Evolutionary conservation across 2,797 vertebrate genomes (phyloP).

Genomic region (Smutsia temminckii): DNA sequence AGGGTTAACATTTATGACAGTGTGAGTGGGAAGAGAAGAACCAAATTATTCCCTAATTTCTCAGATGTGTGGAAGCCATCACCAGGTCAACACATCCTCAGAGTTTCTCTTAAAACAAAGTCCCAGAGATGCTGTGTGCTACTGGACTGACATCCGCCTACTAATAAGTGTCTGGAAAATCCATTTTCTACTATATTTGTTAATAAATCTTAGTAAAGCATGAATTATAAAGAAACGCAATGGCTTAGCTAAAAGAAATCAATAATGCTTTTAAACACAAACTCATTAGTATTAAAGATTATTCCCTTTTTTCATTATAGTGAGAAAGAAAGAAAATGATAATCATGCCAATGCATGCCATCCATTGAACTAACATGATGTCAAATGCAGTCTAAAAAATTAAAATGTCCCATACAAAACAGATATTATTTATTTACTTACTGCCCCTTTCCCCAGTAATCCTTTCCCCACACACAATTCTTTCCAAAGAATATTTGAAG

Average conservation of each 20-base stretch:
- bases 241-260: constrained; percentile 69
- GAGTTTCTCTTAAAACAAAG: neutral
- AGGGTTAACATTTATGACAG: neutral
- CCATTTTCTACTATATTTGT: constrained; percentile 62
- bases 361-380: constrained; percentile 11
- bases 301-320: constrained; percentile 74
- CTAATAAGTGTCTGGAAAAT: constrained; percentile 59
- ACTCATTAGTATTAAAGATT: constrained; percentile 74
- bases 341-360: constrained; percentile 46
- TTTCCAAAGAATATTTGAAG: constrained; percentile 22
- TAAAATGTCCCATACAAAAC: constrained; percentile 18
- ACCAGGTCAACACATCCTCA: neutral
- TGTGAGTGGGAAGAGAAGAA: neutral
- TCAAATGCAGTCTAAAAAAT: constrained; percentile 53
- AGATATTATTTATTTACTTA: constrained; percentile 63
- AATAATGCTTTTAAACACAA: constrained; percentile 76
- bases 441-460: neutral
- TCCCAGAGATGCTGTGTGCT: neutral
- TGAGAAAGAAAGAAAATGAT: constrained; percentile 65
- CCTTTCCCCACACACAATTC: neutral
- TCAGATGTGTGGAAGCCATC: neutral
- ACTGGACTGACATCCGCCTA: neutral
- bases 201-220: constrained; percentile 77
- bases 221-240: constrained; percentile 72
- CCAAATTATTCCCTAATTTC: neutral